These are phyloP conservation scores for Poecilia latipinna DNA, from an alignment of 2,113 vertebrate species.

Conservation along the genomic window DNA sequence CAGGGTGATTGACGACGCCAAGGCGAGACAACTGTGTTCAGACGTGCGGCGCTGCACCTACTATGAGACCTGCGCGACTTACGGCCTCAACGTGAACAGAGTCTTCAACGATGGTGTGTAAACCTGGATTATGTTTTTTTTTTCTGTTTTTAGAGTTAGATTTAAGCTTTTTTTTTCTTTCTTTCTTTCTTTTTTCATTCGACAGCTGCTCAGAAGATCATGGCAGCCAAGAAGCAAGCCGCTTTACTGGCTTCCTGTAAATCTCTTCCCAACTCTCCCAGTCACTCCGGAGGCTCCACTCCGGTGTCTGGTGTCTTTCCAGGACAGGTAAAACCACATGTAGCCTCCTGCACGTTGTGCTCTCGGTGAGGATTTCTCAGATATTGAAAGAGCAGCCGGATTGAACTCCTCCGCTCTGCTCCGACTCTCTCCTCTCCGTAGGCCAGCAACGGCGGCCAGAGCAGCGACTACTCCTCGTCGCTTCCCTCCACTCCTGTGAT, in stretches of 20 bases:
- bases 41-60: slow-evolving; percentile 91
- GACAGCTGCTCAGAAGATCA: slow-evolving; percentile 91
- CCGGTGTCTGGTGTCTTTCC: slow-evolving; percentile 83
- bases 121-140: not conserved
- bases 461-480: slow-evolving; percentile 94
- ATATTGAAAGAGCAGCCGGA: not conserved
- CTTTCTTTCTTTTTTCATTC: not conserved
- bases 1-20: slow-evolving; percentile 88
- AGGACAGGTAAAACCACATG: slow-evolving; percentile 79
- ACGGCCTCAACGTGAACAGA: slow-evolving; percentile 94
- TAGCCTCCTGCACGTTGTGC: not conserved
- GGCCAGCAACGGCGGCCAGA: slow-evolving; percentile 93
- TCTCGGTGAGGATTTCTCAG: not conserved
- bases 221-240: slow-evolving; percentile 90
- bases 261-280: slow-evolving; percentile 95
- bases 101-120: slow-evolving; percentile 90
- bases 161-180: not conserved
- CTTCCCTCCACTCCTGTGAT: slow-evolving; percentile 95
- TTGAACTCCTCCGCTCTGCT: slow-evolving; percentile 49
- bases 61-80: slow-evolving; percentile 96
- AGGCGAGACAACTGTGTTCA: slow-evolving; percentile 88
- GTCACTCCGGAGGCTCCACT: slow-evolving; percentile 90
- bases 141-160: not conserved
- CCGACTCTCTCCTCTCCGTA: slow-evolving; percentile 58
- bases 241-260: slow-evolving; percentile 92